Evolutionary conservation across 2,113 vertebrate species (phyloP).

Genomic region (Mastomys natalensis): DNA sequence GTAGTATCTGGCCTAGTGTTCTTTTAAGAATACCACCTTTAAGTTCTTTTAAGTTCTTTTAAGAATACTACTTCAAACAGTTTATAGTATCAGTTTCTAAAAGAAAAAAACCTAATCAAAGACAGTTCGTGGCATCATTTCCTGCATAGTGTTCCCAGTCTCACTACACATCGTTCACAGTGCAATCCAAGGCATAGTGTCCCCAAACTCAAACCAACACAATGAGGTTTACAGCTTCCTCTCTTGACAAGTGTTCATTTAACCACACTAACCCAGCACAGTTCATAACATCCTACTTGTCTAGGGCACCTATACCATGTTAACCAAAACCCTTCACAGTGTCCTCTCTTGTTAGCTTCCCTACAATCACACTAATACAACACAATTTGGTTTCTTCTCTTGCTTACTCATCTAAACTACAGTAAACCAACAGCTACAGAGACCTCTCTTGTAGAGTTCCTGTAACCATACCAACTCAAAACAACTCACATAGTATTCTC

Average conservation of each 20-base stretch:
- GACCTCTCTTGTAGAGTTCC: not conserved
- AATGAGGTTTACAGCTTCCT: not conserved
- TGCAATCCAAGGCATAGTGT: not conserved
- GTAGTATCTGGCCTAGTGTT: no score
- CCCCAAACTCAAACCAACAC: not conserved
- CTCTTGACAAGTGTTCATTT: not conserved
- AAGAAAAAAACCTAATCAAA: not conserved
- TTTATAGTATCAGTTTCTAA: not conserved
- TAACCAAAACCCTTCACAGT: not conserved
- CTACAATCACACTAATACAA: not conserved
- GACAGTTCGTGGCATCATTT: not conserved
- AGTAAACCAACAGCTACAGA: not conserved
- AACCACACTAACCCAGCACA: not conserved
- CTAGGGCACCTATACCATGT: not conserved
- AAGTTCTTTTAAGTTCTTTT: not conserved
- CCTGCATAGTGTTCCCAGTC: not conserved
- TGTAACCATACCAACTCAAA: not conserved
- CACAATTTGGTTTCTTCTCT: not conserved
- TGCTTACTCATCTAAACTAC: not conserved
- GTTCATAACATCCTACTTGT: not conserved
- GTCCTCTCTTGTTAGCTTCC: not conserved
- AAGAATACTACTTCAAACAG: not conserved
- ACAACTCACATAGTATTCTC: not conserved
- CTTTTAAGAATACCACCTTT: no score
- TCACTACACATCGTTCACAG: not conserved